Conservation (phyloP, 2,113 vertebrate genomes). For the Gambusia affinis region DNA sequence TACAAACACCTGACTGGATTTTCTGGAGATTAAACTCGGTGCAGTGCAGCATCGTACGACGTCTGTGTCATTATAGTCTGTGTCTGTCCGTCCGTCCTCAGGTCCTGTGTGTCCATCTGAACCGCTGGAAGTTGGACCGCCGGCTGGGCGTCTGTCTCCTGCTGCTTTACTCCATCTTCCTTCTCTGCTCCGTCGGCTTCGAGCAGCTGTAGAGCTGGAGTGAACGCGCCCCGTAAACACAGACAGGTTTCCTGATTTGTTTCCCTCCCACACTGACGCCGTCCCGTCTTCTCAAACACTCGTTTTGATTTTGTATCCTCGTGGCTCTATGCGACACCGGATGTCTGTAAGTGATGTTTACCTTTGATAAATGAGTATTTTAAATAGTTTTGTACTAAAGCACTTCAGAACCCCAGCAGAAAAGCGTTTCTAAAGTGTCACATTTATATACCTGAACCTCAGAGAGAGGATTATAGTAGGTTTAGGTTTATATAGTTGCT, state of each 20-base stretch:
- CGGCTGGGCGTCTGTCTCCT: conserved; percentile 78
- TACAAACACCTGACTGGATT: conserved; percentile 1
- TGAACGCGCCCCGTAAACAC: not conserved
- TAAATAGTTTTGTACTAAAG: conserved; percentile 71
- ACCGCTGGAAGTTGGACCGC: conserved; percentile 82
- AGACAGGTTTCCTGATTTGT: conserved; percentile 2
- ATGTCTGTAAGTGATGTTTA: conserved; percentile 45
- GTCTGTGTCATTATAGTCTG: not conserved
- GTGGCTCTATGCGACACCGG: conserved; percentile 25
- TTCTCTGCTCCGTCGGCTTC: conserved; percentile 80
- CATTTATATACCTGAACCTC: conserved; percentile 58
- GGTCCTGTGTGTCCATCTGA: conserved; percentile 83
- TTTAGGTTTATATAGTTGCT: conserved; percentile 30
- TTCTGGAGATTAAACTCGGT: not conserved
- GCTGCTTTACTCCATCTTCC: conserved; percentile 80
- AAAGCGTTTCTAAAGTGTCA: conserved; percentile 47
- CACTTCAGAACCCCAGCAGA: conserved; percentile 34
- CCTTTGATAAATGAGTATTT: conserved; percentile 72
- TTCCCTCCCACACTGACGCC: conserved; percentile 39
- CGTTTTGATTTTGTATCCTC: conserved; percentile 24
- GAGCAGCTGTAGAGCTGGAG: conserved; percentile 70
- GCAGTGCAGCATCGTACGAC: conserved; percentile 5
- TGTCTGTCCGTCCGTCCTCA: conserved; percentile 22
- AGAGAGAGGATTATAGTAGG: conserved; percentile 20
- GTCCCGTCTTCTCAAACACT: conserved; percentile 14